Evolutionary conservation across 2,113 vertebrate species (phyloP), one percentile per base, ranked within the genome.

Genomic region (Actenoides hombroni): DNA sequence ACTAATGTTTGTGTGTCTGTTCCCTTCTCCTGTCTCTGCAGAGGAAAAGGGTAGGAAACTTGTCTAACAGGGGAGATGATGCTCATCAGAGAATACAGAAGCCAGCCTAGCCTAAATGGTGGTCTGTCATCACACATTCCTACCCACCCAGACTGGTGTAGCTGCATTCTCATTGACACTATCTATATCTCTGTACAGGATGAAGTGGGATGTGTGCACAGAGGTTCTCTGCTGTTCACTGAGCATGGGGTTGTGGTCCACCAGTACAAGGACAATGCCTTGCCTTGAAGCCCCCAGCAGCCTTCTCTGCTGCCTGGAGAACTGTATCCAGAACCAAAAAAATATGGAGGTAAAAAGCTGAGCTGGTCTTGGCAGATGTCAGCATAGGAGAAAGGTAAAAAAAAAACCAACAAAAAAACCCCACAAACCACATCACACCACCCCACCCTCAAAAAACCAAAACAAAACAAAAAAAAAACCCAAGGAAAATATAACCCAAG

Each of bases 121-220:
- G 3, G 51, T 42, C 25, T 49, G 31, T n/a, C 68, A n/a, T n/a
- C 3, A 4, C 37, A 11, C 5, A 25, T 21, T 84, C 3, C 26
- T 59, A n/a, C 46, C 21, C 28, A 60, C 9, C 12, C 16, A 56
- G 37, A 16, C 0, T 7, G 26, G 15, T 19, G 40, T 28, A n/a
- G 17, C 40, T 69, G 31, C 5, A 0, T 46, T 67, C 65, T 42
- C 21, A 24, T 6, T 24, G n/a, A 71, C 0, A 1, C 15, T 5
- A 6, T 21, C 25, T 17, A 33, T 5, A 14, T 7, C 29, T 51
- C 29, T 26, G 6, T 20, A 29, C 7, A 59, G 49, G 39, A 39
- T 28, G 16, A 29, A 31, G 29, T 28, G 54, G 56, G 69, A 33
- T 1, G 6, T 24, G 13, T 5, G 5, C 31, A 29, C 13, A 2